phyloP scores from a whole-genome alignment of 2,113 vertebrate species.

The Xenopus laevis region DNA sequence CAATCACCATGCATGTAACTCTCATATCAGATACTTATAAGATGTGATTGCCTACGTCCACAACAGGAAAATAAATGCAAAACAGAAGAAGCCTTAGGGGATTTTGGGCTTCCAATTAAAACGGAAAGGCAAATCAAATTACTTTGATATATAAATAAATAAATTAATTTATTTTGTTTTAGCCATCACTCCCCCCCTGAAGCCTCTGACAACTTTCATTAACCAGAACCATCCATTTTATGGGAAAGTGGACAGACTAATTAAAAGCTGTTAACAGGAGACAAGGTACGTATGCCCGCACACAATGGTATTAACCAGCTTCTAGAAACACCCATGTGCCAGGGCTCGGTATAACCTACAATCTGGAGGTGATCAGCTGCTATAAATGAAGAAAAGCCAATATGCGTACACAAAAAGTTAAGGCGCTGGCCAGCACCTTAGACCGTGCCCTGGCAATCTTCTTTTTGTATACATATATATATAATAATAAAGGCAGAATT shows the following conservation, averaged over 20 bases:
- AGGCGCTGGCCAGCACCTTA: no score
- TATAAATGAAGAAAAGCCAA: no score
- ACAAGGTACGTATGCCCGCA: background rate
- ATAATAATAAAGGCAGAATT: no score
- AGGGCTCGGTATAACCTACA: no score
- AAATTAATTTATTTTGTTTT: background rate
- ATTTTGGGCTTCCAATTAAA: background rate
- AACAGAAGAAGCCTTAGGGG: background rate
- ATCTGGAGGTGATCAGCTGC: no score
- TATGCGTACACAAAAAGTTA: no score
- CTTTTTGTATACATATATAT: no score
- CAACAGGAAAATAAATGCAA: background rate
- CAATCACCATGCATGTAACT: no score
- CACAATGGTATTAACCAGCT: no score
- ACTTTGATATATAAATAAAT: constrained; percentile 27
- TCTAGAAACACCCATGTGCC: no score
- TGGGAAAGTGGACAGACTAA: constrained; percentile 22
- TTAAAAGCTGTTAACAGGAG: constrained; percentile 19
- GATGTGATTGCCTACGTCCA: background rate
- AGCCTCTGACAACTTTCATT: constrained; percentile 30
- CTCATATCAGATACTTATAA: background rate
- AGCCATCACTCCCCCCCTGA: constrained; percentile 15
- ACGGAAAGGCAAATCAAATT: constrained; percentile 19
- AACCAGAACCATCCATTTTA: constrained; percentile 10
- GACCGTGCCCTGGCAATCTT: no score